Evolutionary conservation across 2,888 invertebrate genomes (phyloP).

Genomic region (Ochropacha duplaris): DNA sequence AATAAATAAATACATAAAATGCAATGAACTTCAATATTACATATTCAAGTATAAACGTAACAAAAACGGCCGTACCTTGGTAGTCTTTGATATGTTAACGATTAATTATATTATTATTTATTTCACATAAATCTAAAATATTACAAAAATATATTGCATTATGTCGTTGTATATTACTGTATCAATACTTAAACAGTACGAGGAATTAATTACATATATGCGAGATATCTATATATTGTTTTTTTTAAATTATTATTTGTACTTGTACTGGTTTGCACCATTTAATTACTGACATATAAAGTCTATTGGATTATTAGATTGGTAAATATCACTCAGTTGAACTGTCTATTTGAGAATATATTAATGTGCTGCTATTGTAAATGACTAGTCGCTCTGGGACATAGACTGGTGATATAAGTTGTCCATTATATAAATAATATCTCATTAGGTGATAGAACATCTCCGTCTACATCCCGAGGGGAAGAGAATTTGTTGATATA

Average conservation of each 20-base stretch:
- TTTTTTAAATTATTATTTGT: slow-evolving; percentile 45
- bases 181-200: slow-evolving; percentile 50
- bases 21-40: slow-evolving; percentile 49
- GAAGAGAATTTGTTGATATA: neutral
- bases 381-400: slow-evolving; percentile 68
- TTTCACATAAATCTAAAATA: slow-evolving; percentile 53
- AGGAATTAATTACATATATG: neutral
- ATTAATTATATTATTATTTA: slow-evolving; percentile 16
- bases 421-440: neutral
- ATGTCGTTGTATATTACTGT: slow-evolving; percentile 70
- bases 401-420: slow-evolving; percentile 35
- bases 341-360: slow-evolving; percentile 60
- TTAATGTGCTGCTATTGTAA: slow-evolving; percentile 60
- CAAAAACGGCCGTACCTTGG: slow-evolving; percentile 41
- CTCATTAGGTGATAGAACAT: slow-evolving; percentile 6
- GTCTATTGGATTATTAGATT: slow-evolving; percentile 28
- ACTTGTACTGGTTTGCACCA: slow-evolving; percentile 53
- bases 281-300: slow-evolving; percentile 29
- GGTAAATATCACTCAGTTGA: slow-evolving; percentile 50
- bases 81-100: slow-evolving; percentile 69
- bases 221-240: neutral
- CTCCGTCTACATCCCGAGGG: slow-evolving; percentile 43
- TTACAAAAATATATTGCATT: slow-evolving; percentile 74
- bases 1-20: slow-evolving; percentile 43
- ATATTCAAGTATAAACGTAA: slow-evolving; percentile 49